A percentile compares a stretch with the other conserved stretches of the same genome.
Conservation (phyloP, 2,113 vertebrate species). For the Eolophus roseicapilla region DNA sequence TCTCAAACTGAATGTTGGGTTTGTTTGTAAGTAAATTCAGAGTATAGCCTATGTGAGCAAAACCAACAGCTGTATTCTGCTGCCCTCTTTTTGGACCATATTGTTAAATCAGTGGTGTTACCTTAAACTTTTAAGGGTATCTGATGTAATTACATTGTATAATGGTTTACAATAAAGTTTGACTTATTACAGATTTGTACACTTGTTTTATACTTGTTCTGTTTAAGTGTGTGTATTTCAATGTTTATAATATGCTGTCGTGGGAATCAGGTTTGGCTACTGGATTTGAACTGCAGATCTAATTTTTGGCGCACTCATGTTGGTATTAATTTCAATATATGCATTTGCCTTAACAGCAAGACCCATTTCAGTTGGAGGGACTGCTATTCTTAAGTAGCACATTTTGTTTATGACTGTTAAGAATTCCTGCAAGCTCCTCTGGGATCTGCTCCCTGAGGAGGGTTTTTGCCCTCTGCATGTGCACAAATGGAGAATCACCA, state of each 20-base stretch:
- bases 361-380: not conserved
- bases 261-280: not conserved
- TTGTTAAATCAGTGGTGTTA: constrained; percentile 55
- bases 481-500: not conserved
- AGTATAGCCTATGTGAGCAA: constrained; percentile 32
- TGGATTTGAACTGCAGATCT: not conserved
- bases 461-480: not conserved
- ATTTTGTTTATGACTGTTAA: not conserved
- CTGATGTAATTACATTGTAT: constrained; percentile 74
- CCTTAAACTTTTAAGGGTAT: constrained; percentile 66
- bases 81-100: constrained; percentile 28
- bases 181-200: constrained; percentile 58
- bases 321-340: not conserved
- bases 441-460: not conserved
- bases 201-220: not conserved
- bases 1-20: constrained; percentile 37
- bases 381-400: rapidly evolving
- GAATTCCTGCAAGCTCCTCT: not conserved
- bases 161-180: constrained; percentile 88
- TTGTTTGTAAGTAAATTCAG: constrained; percentile 47
- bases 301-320: not conserved
- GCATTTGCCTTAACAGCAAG: not conserved
- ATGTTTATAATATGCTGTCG: not conserved
- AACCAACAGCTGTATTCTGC: constrained; percentile 45
- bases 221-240: not conserved